Evolutionary conservation across 2,797 vertebrate genomes (phyloP), one percentile per base, ranked within the genome.

Genomic region (Epinephelus awoara): DNA sequence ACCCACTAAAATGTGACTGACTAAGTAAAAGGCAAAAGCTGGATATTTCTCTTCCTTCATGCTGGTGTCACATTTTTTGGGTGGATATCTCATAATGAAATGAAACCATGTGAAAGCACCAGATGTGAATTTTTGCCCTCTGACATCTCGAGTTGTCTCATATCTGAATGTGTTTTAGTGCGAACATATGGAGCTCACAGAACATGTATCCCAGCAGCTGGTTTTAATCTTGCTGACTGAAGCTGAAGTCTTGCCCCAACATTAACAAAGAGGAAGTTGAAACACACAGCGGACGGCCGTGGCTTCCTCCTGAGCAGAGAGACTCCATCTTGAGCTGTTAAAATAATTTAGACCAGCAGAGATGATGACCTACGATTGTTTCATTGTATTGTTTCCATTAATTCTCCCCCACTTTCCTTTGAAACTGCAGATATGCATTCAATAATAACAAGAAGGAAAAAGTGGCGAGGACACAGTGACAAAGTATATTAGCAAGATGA

Each of bases 121-220:
- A 75, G 71, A 83, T 78, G 81, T 62, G 54, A 42, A 85, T 52
- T 72, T 56, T 62, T 71, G n/a, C 18, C 47, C 19, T 19, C 64
- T 71, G 65, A 79, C 56, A 67, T 56, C 10, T 79, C 18, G 3
- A 34, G 18, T 67, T 57, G 46, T 56, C 18, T 74, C 58, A 9
- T 47, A 19, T 68, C 47, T 61, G 63, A 15, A 42, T 38, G 55
- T 58, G n/a, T 42, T 65, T 67, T 18, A 34, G 18, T 21, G 66
- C 46, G n/a, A 55, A 56, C 50, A 73, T 27, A 18, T 21, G 38
- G 14, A 9, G 19, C 23, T 68, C 47, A 47, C 13, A 54, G 72
- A 2, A 19, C 54, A 65, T 44, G 10, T 12, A 14, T 67, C 17
- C 25, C 17, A 14, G 52, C 77, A 69, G 72, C 77, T 83, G 77